Evolutionary conservation across 2,888 invertebrate species (phyloP).

Genomic region (Charanyca ferruginea): DNA sequence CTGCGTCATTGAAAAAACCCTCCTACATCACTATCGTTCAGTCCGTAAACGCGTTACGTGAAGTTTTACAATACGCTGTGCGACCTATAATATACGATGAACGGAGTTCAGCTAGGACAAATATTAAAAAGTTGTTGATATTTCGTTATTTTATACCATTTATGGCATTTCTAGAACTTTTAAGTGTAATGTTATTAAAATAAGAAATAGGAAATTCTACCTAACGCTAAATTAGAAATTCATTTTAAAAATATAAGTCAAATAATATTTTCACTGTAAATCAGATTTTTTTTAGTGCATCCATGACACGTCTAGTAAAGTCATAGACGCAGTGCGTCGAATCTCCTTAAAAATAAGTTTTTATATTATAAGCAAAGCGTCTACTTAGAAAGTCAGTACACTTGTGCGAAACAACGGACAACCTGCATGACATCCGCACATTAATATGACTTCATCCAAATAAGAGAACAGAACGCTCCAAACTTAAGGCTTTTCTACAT

Average conservation of each 20-base stretch:
- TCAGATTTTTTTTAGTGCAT: conserved; percentile 7
- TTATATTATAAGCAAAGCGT: conserved; percentile 27
- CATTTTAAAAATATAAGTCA: not conserved
- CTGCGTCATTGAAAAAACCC: too few species aligned
- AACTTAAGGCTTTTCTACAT: too few species aligned
- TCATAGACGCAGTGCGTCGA: conserved; percentile 49
- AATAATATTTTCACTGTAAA: conserved; percentile 7
- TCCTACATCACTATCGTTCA: too few species aligned
- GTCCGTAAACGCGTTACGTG: too few species aligned
- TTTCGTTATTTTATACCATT: not conserved
- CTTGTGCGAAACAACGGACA: too few species aligned
- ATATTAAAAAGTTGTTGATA: not conserved
- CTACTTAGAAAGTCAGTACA: not conserved
- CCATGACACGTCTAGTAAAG: conserved; percentile 34
- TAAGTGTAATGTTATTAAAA: conserved; percentile 6
- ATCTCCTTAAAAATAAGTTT: conserved; percentile 44
- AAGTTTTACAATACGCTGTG: too few species aligned
- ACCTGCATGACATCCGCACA: too few species aligned
- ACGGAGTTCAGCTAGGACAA: not conserved
- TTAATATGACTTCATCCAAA: too few species aligned
- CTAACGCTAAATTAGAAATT: not conserved
- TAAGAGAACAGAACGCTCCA: too few species aligned
- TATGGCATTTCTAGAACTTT: conserved; percentile 14
- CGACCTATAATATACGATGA: not conserved
- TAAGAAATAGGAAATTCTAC: not conserved